A percentile compares a stretch with the other conserved stretches of the same genome.
These are phyloP conservation scores for Hirtodrosophila cameraria DNA, from an alignment of 2,888 invertebrate species.

Conservation along the genomic window DNA sequence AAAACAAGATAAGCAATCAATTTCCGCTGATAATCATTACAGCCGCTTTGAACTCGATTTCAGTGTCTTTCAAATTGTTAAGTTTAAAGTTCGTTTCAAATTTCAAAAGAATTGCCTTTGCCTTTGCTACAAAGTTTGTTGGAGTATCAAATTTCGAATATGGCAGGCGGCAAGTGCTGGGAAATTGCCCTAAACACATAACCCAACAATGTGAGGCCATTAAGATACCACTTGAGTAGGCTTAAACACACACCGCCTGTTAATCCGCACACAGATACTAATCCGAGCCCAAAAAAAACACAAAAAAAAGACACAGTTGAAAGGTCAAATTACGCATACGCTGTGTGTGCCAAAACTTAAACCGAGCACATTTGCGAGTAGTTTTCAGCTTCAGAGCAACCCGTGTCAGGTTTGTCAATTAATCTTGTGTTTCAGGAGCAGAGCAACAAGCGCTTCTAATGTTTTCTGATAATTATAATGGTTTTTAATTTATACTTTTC, in stretches of 20 bases:
- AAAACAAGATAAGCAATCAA: too few relatives aligned
- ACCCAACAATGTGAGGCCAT: constrained; percentile 26
- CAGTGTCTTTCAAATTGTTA: too few relatives aligned
- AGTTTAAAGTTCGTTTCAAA: neutral
- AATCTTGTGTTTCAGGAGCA: constrained; percentile 47
- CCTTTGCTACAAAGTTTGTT: neutral
- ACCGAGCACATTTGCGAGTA: constrained; percentile 35
- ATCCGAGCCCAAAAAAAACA: constrained; percentile 23
- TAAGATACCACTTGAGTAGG: constrained; percentile 50
- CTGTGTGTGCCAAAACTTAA: constrained; percentile 27
- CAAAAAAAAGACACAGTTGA: too few relatives aligned
- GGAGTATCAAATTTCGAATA: constrained; percentile 7
- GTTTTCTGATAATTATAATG: constrained; percentile 73
- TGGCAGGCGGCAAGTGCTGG: neutral
- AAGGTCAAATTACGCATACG: constrained; percentile 63
- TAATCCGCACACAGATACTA: constrained; percentile 39
- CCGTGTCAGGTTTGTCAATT: constrained; percentile 57
- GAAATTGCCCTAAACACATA: neutral
- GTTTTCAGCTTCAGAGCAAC: constrained; percentile 7
- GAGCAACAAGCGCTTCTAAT: constrained; percentile 55
- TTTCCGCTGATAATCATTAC: too few relatives aligned
- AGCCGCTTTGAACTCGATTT: too few relatives aligned
- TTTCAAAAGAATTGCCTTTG: neutral
- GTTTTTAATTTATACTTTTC: constrained; percentile 55
- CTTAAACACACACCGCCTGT: constrained; percentile 39